Conservation (phyloP, 2,113 vertebrate species). For the Hippoglossus stenolepis region DNA sequence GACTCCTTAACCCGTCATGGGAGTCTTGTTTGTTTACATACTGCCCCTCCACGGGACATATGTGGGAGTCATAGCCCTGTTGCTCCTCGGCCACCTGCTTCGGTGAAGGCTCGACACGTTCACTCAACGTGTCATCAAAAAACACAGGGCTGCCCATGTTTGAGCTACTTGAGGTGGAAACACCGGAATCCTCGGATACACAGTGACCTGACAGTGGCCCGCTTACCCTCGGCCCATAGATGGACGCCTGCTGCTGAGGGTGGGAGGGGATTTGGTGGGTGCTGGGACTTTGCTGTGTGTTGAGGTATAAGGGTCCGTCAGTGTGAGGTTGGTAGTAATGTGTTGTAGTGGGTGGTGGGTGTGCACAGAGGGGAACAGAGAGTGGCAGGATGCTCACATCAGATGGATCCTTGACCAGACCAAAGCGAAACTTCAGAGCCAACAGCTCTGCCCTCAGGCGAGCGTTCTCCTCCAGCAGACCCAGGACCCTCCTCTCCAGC, state of each 20-base stretch:
- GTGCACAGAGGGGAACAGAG: conserved; percentile 29
- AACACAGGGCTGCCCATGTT: conserved; percentile 80
- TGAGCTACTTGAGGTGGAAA: conserved; percentile 79
- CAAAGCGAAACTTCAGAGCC: conserved; percentile 85
- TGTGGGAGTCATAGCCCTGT: conserved; percentile 41
- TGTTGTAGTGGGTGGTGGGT: conserved; percentile 14
- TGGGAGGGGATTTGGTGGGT: conserved; percentile 23
- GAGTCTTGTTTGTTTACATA: conserved; percentile 46
- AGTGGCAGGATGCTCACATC: conserved; percentile 69
- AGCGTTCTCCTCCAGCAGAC: conserved; percentile 87
- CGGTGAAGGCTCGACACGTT: conserved; percentile 65
- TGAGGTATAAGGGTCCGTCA: conserved; percentile 19
- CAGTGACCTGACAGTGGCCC: conserved; percentile 27
- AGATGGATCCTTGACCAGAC: conserved; percentile 80
- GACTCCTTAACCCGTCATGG: conserved; percentile 74
- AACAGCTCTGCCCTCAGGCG: conserved; percentile 84
- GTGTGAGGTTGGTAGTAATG: conserved; percentile 58
- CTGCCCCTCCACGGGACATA: conserved; percentile 36
- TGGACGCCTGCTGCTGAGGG: conserved; percentile 28
- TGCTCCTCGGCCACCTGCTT: conserved; percentile 53
- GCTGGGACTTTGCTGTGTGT: background rate
- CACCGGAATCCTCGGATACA: conserved; percentile 78
- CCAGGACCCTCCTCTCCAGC: conserved; percentile 82
- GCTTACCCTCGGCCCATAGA: background rate
- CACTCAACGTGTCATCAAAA: conserved; percentile 77